Evolutionary conservation across 2,797 vertebrate genomes (phyloP), one percentile per base, ranked within the genome.

Genomic region (Falco berigora): DNA sequence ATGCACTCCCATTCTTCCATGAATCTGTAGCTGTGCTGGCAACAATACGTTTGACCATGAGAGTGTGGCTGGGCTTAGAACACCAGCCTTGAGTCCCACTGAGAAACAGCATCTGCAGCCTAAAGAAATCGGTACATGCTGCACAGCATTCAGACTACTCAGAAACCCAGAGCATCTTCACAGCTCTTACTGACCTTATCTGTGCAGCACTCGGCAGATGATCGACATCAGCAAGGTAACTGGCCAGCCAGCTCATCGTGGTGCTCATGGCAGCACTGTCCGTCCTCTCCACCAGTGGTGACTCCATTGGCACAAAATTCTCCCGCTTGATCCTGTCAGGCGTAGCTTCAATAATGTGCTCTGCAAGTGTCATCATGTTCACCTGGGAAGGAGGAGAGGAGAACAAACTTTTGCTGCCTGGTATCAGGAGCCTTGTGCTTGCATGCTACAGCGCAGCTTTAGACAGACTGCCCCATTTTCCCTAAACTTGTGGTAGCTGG

Each of bases 161-260:
- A 17, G 46, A 90, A 67, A 15, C 47, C 25, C 86, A 66, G 69
- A 58, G 34, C 13, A 14, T 6, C 9, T 19, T 14, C 61, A 14
- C 36, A 77, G 49, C 32, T 49, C n/a, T 23, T 55, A 86, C 98
- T 96, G 92, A 99, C 99, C 99, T 98, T 96, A 99, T 98, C 97
- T 99, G 99, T 94, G 99, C 98, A 96, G 99, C 98, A 89, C 98
- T 99, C 2, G 99, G 99, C 97, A 99, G 98, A 96, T 99, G 99
- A 90, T 99, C 99, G 12, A 99, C 98, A 42, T 99, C 99, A 77
- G 99, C 99, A 75, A 99, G 98, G 98, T 99, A 99, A 98, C 99
- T 99, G 98, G 99, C 99, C 97, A 99, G 98, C 99, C 99, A 99
- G 98, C 99, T 99, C 99, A 99, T 99, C 12, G 99, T 99, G 98